Conservation (phyloP, 2,113 vertebrate genomes). For the Aviceda subcristata region DNA sequence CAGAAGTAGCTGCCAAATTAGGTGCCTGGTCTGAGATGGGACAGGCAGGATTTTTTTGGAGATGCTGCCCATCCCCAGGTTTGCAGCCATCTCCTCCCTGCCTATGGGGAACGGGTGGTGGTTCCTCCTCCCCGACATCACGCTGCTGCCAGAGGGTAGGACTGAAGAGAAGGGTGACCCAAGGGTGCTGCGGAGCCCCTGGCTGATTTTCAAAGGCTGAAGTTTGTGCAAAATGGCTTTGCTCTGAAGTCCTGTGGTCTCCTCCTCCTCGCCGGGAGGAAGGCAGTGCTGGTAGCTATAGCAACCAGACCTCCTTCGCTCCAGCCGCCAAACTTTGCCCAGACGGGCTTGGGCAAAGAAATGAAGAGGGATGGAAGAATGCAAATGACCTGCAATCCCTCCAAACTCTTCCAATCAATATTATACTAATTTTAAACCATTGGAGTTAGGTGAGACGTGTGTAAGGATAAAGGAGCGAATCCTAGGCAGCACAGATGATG, state of each 20-base stretch:
- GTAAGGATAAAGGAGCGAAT: neutral
- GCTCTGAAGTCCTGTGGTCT: neutral
- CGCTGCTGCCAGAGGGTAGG: neutral
- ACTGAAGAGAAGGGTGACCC: neutral
- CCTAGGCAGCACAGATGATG: fast-evolving
- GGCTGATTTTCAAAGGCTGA: neutral
- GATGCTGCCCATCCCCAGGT: neutral
- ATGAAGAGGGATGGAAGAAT: neutral
- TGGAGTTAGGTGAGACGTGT: neutral
- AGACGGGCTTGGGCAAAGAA: neutral
- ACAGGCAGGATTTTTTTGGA: neutral
- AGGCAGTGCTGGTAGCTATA: slow-evolving; percentile 13
- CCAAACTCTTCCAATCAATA: neutral
- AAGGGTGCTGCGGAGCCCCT: neutral
- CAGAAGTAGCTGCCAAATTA: neutral
- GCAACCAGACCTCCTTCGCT: slow-evolving; percentile 12
- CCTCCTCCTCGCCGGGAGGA: neutral
- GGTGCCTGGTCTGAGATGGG: fast-evolving
- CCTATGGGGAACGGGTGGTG: fast-evolving
- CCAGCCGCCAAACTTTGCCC: neutral
- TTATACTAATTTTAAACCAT: neutral
- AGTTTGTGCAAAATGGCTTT: neutral
- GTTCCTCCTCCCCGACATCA: neutral
- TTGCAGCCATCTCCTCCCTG: neutral
- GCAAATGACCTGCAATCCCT: neutral